Percentiles rank a stretch among this genome's conserved stretches.
Evolutionary conservation across 2,113 vertebrate genomes (phyloP).

Genomic region (Crotalus helleri): DNA sequence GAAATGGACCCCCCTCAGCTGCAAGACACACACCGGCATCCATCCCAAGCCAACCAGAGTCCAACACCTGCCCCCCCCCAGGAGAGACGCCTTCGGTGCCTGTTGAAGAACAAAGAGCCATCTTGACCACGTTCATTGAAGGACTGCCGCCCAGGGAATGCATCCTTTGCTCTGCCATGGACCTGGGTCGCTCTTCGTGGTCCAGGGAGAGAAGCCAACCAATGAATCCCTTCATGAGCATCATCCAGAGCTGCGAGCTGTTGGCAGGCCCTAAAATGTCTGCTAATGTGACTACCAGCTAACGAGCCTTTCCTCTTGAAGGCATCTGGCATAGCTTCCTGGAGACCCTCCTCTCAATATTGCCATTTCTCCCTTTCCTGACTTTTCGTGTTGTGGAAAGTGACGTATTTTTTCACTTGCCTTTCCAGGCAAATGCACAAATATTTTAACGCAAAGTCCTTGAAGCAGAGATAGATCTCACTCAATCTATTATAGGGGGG

Average conservation of each 20-base stretch:
- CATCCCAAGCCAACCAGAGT: background rate
- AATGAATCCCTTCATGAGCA: background rate
- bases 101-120: background rate
- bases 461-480: background rate
- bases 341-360: background rate
- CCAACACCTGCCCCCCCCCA: background rate
- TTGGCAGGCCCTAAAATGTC: background rate
- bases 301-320: no score
- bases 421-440: background rate
- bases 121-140: no score
- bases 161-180: background rate
- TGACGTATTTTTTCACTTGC: no score
- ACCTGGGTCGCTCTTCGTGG: no score
- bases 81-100: background rate
- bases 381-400: background rate
- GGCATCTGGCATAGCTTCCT: background rate
- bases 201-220: background rate
- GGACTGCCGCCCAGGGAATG: no score
- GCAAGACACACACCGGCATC: background rate
- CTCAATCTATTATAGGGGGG: background rate
- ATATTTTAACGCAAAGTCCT: background rate
- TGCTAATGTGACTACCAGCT: no score
- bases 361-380: background rate
- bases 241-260: background rate
- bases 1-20: background rate